Percentiles rank a stretch among this genome's conserved stretches.
Conservation (phyloP, 2,888 invertebrate genomes). For the Omphaloscelis lunosa region DNA sequence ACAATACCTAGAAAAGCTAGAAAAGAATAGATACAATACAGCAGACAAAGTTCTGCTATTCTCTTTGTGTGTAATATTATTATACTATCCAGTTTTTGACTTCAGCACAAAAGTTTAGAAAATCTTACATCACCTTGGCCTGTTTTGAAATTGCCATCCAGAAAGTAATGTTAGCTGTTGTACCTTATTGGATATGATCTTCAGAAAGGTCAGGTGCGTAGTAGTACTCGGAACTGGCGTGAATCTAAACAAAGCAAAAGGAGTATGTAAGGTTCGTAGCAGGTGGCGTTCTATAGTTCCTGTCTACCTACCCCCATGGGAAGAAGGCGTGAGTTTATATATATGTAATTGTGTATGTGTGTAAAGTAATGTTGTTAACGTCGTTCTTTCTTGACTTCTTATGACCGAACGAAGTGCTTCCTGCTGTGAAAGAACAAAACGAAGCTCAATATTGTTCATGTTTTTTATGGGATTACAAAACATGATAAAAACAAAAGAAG, state of each 20-base stretch:
- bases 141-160: not conserved
- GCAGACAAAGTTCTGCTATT: not conserved
- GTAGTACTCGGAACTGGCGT: not conserved
- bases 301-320: not conserved
- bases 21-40: not conserved
- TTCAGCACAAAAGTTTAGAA: not conserved
- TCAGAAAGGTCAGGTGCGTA: not conserved
- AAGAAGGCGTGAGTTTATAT: not conserved
- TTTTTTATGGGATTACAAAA: conserved; percentile 20
- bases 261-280: not conserved
- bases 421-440: not conserved
- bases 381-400: not conserved
- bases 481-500: conserved; percentile 14
- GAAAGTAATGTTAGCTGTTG: conserved; percentile 8
- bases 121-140: not conserved
- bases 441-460: not conserved
- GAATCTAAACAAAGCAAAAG: not conserved
- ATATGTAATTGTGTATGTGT: not conserved
- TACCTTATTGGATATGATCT: not conserved
- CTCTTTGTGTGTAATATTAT: not conserved
- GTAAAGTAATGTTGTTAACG: not conserved
- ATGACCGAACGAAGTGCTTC: conserved; percentile 10
- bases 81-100: not conserved
- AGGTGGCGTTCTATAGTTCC: not conserved
- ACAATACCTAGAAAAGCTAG: not conserved